Evolutionary conservation across 2,888 invertebrate species (phyloP).

Genomic region (Xanthorhoe designata): DNA sequence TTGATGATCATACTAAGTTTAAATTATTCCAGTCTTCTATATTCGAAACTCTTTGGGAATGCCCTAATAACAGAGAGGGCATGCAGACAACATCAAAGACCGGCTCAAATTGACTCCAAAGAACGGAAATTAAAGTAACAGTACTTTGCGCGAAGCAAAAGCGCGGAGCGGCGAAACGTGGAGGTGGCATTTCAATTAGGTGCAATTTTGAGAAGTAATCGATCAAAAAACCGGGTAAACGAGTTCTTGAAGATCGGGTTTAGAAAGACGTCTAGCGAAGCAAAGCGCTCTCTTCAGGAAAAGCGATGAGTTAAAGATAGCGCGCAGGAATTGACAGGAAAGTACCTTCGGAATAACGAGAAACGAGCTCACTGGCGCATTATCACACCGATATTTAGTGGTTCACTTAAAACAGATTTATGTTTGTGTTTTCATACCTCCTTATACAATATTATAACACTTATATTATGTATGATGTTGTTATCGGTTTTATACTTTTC

Average conservation of each 20-base stretch:
- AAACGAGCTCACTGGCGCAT: neutral
- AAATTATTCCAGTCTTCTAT: neutral
- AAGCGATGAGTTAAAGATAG: neutral
- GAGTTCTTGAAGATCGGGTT: neutral
- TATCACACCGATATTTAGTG: neutral
- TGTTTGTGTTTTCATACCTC: neutral
- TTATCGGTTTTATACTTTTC: neutral
- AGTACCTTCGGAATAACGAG: neutral
- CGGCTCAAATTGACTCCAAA: constrained; percentile 60
- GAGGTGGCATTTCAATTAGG: constrained; percentile 22
- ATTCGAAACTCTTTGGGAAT: constrained; percentile 11
- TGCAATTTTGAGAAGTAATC: constrained; percentile 4
- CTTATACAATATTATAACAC: neutral
- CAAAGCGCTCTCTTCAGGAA: neutral
- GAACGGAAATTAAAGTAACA: constrained; percentile 74
- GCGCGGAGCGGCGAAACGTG: constrained; percentile 10
- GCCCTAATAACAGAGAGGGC: constrained; percentile 49
- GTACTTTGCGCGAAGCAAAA: constrained; percentile 35
- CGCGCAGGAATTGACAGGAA: neutral
- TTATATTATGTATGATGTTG: neutral
- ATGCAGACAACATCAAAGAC: constrained; percentile 43
- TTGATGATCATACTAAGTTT: neutral
- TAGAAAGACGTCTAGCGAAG: neutral
- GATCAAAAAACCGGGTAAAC: constrained; percentile 3
- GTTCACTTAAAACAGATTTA: neutral